Evolutionary conservation across 1,140 invertebrate genomes (phyloP).

Genomic region (Lysiphlebus fabarum): DNA sequence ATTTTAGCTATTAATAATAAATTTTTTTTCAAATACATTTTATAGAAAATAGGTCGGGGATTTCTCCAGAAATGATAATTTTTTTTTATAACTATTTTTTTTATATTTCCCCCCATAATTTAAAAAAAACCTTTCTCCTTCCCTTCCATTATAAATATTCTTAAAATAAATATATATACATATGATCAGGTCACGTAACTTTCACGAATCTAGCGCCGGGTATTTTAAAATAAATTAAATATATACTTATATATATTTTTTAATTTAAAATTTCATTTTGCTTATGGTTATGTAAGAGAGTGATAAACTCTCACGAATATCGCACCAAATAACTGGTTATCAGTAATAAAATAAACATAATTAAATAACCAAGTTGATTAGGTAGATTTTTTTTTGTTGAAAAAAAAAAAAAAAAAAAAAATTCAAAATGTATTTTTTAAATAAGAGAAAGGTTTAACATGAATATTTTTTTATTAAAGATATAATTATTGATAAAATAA

Average conservation of each 20-base stretch:
- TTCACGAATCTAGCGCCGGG: slow-evolving; percentile 42
- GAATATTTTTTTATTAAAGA: too few relatives aligned
- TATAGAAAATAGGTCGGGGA: neutral
- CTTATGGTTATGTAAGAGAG: slow-evolving; percentile 38
- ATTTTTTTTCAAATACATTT: neutral
- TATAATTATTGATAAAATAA: neutral
- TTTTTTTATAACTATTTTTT: slow-evolving; percentile 5
- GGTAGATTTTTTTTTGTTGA: too few relatives aligned
- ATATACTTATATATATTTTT: too few relatives aligned
- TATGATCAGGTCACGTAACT: slow-evolving; percentile 43
- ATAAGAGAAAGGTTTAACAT: too few relatives aligned
- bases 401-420: too few relatives aligned
- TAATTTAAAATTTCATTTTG: slow-evolving; percentile 17
- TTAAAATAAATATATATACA: slow-evolving; percentile 5
- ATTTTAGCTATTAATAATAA: too few relatives aligned
- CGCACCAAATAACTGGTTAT: slow-evolving; percentile 4
- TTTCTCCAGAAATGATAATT: neutral
- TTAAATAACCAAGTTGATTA: too few relatives aligned
- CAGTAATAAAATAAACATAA: too few relatives aligned
- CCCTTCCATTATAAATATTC: too few relatives aligned
- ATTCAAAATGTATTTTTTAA: too few relatives aligned
- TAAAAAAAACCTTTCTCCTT: too few relatives aligned
- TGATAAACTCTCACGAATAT: slow-evolving; percentile 10
- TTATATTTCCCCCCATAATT: neutral
- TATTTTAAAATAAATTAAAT: slow-evolving; percentile 45